Conservation (phyloP, 2,113 vertebrate genomes). For the Struthidea cinerea region DNA sequence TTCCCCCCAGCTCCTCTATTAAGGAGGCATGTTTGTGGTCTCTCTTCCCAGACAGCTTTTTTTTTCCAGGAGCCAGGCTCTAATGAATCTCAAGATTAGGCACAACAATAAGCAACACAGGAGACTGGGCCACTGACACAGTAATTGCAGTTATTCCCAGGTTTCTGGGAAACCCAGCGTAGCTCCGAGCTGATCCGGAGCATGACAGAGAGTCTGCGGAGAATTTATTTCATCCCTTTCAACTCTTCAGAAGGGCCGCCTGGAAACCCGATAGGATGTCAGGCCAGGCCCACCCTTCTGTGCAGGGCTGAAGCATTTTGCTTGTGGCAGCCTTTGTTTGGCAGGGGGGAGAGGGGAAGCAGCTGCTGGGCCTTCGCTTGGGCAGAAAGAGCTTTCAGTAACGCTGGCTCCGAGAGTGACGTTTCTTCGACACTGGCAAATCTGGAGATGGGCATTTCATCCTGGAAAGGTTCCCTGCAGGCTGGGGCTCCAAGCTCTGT, state of each 20-base stretch:
- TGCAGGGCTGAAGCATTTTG: background rate
- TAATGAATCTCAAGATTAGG: conserved; percentile 26
- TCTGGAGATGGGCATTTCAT: background rate
- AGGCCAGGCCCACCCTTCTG: background rate
- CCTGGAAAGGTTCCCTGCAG: background rate
- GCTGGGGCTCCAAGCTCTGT: background rate
- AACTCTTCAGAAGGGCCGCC: conserved; percentile 22
- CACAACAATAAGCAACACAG: background rate
- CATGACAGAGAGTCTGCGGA: background rate
- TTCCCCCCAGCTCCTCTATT: background rate
- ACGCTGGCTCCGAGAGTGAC: background rate
- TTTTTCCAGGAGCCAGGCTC: background rate
- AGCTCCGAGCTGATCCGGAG: background rate
- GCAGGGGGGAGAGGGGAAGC: background rate
- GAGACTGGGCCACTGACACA: background rate
- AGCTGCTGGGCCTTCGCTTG: background rate
- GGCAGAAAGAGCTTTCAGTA: background rate
- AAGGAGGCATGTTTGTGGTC: conserved; percentile 15
- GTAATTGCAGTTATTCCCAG: conserved; percentile 8
- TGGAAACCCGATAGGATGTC: conserved; percentile 14
- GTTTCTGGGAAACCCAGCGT: background rate
- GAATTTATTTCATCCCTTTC: conserved; percentile 7
- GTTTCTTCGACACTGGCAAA: background rate
- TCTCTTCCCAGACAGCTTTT: conserved; percentile 26
- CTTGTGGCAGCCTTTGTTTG: conserved; percentile 30